Conservation (phyloP, 2,888 invertebrate genomes). For the Drosophila heteroneura region DNA sequence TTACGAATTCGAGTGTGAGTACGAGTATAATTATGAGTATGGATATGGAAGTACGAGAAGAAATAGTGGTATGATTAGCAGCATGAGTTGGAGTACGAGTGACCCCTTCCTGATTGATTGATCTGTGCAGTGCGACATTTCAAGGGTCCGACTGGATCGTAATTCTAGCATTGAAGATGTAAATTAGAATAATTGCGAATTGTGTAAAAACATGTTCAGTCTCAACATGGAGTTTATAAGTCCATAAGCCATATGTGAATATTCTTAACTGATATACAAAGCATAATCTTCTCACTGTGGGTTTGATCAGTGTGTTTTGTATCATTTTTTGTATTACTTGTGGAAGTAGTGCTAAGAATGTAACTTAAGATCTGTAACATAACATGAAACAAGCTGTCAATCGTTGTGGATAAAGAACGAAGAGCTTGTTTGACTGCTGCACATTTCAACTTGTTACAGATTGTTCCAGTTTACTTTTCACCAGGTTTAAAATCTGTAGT, state of each 20-base stretch:
- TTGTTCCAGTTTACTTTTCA: background rate
- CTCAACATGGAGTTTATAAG: background rate
- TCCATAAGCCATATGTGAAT: background rate
- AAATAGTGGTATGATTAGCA: background rate
- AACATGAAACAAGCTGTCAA: too few relatives aligned
- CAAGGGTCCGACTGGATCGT: slow-evolving; percentile 8
- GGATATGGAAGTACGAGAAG: background rate
- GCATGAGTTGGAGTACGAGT: too few relatives aligned
- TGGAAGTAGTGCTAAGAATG: background rate
- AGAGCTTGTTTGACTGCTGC: background rate
- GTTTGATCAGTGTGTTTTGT: background rate
- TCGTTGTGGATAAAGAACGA: too few relatives aligned
- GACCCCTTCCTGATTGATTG: slow-evolving; percentile 50
- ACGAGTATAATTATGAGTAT: background rate
- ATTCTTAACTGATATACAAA: background rate
- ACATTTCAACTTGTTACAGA: background rate
- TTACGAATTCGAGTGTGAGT: slow-evolving; percentile 41
- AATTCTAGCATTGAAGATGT: slow-evolving; percentile 10
- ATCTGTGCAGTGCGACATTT: slow-evolving; percentile 43
- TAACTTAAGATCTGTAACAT: too few relatives aligned
- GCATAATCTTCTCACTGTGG: background rate
- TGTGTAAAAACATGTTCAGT: background rate
- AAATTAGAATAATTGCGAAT: background rate
- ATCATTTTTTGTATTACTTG: background rate
- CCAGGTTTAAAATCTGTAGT: background rate